Evolutionary conservation across 2,888 invertebrate genomes (phyloP), one percentile per base, ranked within the genome.

Genomic region (Leptura quadrifasciata): DNA sequence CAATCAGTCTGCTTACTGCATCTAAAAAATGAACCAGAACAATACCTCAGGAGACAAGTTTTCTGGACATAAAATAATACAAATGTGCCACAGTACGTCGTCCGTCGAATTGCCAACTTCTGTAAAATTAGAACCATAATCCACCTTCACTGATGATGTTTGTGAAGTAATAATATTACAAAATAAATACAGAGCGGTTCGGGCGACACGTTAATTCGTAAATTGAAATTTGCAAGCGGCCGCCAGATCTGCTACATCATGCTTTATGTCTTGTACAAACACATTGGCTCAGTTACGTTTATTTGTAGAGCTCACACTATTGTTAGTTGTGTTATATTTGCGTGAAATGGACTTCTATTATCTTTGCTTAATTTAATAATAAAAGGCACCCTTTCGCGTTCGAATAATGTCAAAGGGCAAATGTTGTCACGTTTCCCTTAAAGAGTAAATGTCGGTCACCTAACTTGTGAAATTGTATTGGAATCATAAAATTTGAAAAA

Each of bases 341-440:
- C 52, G n/a, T 21, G 21, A 21, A 67, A 67, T 67, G 54, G 65
- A n/a, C 24, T 67, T 54, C 21, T 67, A 24, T 67, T 67, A 67
- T 67, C 65, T 67, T 47, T 27, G 65, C 52, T 52, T 67, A 67
- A 67, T 67, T 67, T 54, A 20, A 67, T 67, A 21, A 67, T 52
- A 52, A n/a, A 54, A 54, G 54, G 65, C 21, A 21, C n/a, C 27
- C n/a, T 21, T 54, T 21, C n/a, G 24, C 24, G 27, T 54, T 21
- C 52, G 20, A 35, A 64, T 64, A 64, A 21, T 15, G 39, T 47
- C 47, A 39, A 5, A 18, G 31, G 60, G 31, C 24, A 17, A 17
- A 27, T 61, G 31, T n/a, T 61, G 27, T 61, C 27, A 31, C 17
- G 31, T 31, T 60, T 17, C 31, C 15, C 5, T n/a, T n/a, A n/a